phyloP scores from a whole-genome alignment of 2,888 invertebrate species.

The Euplexia lucipara region DNA sequence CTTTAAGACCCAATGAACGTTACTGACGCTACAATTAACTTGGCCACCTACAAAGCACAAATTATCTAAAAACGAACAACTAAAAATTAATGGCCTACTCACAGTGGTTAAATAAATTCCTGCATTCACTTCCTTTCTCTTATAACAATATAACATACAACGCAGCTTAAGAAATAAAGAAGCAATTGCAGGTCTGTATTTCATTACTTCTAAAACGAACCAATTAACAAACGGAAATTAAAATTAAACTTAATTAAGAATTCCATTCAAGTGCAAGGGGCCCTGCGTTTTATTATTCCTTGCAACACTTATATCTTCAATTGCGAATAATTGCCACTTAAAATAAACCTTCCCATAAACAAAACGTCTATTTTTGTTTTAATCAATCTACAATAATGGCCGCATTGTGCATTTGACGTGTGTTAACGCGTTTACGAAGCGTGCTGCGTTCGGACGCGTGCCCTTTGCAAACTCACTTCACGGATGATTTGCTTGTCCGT shows the following conservation, averaged over 20 bases:
- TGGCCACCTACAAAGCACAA: too few relatives aligned
- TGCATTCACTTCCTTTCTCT: slow-evolving; percentile 7
- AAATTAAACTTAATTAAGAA: slow-evolving; percentile 59
- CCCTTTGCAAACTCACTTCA: slow-evolving; percentile 72
- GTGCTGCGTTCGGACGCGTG: slow-evolving; percentile 63
- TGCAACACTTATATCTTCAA: slow-evolving; percentile 48
- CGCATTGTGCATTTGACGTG: slow-evolving; percentile 68
- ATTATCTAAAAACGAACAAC: not conserved
- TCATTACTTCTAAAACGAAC: slow-evolving; percentile 45
- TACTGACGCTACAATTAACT: too few relatives aligned
- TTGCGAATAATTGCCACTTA: slow-evolving; percentile 60
- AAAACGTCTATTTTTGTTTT: slow-evolving; percentile 50
- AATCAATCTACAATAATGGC: slow-evolving; percentile 58
- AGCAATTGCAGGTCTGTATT: slow-evolving; percentile 46
- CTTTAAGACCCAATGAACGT: too few relatives aligned
- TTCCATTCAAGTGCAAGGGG: slow-evolving; percentile 47
- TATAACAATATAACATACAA: slow-evolving; percentile 34
- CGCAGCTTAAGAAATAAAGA: slow-evolving; percentile 32
- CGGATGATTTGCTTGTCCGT: slow-evolving; percentile 70
- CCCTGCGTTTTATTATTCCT: slow-evolving; percentile 52
- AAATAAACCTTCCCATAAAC: slow-evolving; percentile 46
- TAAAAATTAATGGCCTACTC: not conserved
- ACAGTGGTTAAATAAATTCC: slow-evolving; percentile 2
- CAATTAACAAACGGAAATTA: slow-evolving; percentile 56
- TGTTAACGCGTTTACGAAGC: slow-evolving; percentile 65